Evolutionary conservation across 2,888 invertebrate genomes (phyloP).

Genomic region (Hydroisotoma schaefferi): DNA sequence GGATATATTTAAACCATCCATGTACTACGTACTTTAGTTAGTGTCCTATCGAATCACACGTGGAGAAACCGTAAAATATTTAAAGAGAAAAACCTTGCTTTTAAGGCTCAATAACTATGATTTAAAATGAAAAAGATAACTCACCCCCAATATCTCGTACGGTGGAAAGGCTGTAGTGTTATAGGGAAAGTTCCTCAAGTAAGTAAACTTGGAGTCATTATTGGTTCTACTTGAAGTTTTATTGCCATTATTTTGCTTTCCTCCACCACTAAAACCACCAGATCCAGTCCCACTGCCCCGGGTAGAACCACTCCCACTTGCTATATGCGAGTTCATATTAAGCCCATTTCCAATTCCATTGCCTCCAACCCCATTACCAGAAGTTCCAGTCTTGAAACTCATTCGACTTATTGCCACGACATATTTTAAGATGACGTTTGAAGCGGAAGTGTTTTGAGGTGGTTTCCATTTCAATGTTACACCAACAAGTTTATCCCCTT

Average conservation of each 20-base stretch:
- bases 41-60: too few relatives aligned
- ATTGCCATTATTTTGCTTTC: neutral
- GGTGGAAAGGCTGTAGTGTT: slow-evolving; percentile 5
- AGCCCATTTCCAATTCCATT: neutral
- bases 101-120: too few relatives aligned
- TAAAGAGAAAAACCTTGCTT: too few relatives aligned
- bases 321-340: neutral
- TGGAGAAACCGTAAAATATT: too few relatives aligned
- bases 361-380: neutral
- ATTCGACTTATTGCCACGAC: slow-evolving; percentile 22
- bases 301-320: too few relatives aligned
- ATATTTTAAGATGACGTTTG: slow-evolving; percentile 35
- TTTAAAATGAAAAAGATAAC: too few relatives aligned
- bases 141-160: slow-evolving; percentile 24
- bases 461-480: slow-evolving; percentile 38
- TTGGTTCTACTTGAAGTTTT: neutral
- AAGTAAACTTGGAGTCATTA: neutral
- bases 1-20: too few relatives aligned
- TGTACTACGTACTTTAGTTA: too few relatives aligned
- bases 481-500: slow-evolving; percentile 9
- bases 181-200: neutral
- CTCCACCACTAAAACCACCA: too few relatives aligned
- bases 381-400: slow-evolving; percentile 10
- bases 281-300: too few relatives aligned
- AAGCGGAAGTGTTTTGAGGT: slow-evolving; percentile 30